Conservation (phyloP, 2,888 invertebrate species). For the Thalpophila matura region DNA sequence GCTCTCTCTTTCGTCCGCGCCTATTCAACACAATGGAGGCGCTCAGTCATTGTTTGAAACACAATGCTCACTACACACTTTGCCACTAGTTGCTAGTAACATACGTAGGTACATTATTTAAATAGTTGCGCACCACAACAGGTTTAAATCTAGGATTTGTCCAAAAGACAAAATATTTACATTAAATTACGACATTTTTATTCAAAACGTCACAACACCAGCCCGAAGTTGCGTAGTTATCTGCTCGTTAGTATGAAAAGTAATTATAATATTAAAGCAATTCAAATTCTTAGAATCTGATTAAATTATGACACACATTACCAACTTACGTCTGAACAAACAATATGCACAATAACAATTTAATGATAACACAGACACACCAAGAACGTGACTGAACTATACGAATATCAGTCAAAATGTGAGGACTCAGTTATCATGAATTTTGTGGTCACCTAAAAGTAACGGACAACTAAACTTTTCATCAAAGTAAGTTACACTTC, state of each 20-base stretch:
- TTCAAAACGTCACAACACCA: not conserved
- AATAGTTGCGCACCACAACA: slow-evolving; percentile 54
- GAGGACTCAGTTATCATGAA: not conserved
- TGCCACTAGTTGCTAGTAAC: slow-evolving; percentile 61
- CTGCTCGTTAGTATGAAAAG: slow-evolving; percentile 8
- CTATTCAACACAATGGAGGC: slow-evolving; percentile 78
- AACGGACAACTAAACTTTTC: not conserved
- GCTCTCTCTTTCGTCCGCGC: slow-evolving; percentile 82
- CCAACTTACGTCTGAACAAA: slow-evolving; percentile 26
- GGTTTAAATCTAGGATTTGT: slow-evolving; percentile 23
- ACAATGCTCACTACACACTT: slow-evolving; percentile 74
- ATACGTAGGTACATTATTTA: slow-evolving; percentile 46
- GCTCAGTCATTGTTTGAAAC: slow-evolving; percentile 79
- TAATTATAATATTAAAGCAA: slow-evolving; percentile 13
- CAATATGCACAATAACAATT: slow-evolving; percentile 52
- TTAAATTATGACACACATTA: slow-evolving; percentile 19
- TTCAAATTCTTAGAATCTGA: slow-evolving; percentile 34
- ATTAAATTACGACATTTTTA: slow-evolving; percentile 7
- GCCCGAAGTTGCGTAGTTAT: not conserved
- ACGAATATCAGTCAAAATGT: slow-evolving; percentile 23
- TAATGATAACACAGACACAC: slow-evolving; percentile 43
- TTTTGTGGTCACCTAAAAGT: not conserved
- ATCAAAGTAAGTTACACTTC: not conserved
- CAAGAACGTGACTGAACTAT: slow-evolving; percentile 20
- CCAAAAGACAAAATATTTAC: slow-evolving; percentile 12